Conservation (phyloP, 1,140 invertebrate species). For the Drosophila burlai region DNA sequence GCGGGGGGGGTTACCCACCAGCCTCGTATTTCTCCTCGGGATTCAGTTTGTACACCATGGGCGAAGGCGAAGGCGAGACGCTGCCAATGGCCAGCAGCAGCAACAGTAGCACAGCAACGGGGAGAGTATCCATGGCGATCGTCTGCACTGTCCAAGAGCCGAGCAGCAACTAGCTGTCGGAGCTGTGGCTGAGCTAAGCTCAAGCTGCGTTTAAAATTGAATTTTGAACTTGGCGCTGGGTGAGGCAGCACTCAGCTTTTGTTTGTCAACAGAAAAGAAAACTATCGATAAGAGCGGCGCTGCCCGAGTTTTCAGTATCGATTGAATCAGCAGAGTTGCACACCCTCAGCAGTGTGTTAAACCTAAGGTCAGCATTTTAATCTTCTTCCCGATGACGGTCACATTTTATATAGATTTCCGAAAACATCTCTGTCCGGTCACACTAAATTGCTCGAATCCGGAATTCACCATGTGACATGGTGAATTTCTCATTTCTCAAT, state of each 20-base stretch:
- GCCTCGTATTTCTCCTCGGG: constrained; percentile 80
- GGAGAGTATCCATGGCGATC: constrained; percentile 22
- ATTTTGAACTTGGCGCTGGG: constrained; percentile 8
- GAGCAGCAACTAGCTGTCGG: constrained; percentile 18
- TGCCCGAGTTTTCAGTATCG: background rate
- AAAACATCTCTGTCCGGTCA: background rate
- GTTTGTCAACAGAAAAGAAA: background rate
- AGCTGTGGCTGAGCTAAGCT: background rate
- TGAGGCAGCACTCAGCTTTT: background rate
- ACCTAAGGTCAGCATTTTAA: too few relatives aligned
- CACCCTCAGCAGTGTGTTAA: too few relatives aligned
- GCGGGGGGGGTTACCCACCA: constrained; percentile 34
- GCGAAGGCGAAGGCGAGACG: constrained; percentile 43
- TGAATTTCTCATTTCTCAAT: too few relatives aligned
- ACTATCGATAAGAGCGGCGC: too few relatives aligned
- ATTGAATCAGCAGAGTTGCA: background rate
- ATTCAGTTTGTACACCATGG: constrained; percentile 84
- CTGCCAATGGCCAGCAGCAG: constrained; percentile 28
- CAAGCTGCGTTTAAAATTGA: constrained; percentile 9
- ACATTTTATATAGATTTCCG: background rate
- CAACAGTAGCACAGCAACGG: constrained; percentile 14
- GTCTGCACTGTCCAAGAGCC: constrained; percentile 24
- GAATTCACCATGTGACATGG: too few relatives aligned
- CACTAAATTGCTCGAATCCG: background rate
- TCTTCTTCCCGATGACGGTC: background rate